Conservation (phyloP, 2,888 invertebrate species). For the Lasius fuliginosus region DNA sequence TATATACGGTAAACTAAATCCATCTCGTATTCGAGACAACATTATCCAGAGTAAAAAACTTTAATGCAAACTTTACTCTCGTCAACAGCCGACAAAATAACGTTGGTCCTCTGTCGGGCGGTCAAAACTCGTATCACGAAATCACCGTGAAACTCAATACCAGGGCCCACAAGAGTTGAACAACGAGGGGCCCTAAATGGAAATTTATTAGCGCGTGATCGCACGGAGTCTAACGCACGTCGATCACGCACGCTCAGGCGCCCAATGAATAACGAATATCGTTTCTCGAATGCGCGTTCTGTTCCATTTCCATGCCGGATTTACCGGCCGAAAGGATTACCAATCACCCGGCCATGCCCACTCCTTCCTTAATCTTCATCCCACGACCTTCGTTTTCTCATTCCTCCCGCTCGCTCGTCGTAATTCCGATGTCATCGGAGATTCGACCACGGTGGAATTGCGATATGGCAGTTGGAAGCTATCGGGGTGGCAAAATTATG, state of each 20-base stretch:
- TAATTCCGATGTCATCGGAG: slow-evolving; percentile 43
- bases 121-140: slow-evolving; percentile 7
- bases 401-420: neutral
- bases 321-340: slow-evolving; percentile 72
- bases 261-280: slow-evolving; percentile 60
- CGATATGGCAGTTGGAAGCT: slow-evolving; percentile 31
- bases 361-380: slow-evolving; percentile 56
- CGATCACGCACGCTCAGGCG: slow-evolving; percentile 40
- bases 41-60: neutral
- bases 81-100: slow-evolving; percentile 5
- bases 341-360: slow-evolving; percentile 68
- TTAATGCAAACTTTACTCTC: slow-evolving; percentile 17
- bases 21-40: neutral
- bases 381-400: slow-evolving; percentile 34
- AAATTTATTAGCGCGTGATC: slow-evolving; percentile 55
- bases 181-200: slow-evolving; percentile 35
- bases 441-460: slow-evolving; percentile 35
- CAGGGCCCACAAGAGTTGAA: slow-evolving; percentile 10
- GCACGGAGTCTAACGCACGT: slow-evolving; percentile 32
- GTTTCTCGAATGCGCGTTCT: slow-evolving; percentile 51
- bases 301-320: slow-evolving; percentile 63
- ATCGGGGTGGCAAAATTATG: slow-evolving; percentile 37
- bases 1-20: neutral
- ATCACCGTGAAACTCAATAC: slow-evolving; percentile 43
- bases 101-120: neutral